Conservation (phyloP, 2,888 invertebrate genomes). For the Stomorhina lunata region DNA sequence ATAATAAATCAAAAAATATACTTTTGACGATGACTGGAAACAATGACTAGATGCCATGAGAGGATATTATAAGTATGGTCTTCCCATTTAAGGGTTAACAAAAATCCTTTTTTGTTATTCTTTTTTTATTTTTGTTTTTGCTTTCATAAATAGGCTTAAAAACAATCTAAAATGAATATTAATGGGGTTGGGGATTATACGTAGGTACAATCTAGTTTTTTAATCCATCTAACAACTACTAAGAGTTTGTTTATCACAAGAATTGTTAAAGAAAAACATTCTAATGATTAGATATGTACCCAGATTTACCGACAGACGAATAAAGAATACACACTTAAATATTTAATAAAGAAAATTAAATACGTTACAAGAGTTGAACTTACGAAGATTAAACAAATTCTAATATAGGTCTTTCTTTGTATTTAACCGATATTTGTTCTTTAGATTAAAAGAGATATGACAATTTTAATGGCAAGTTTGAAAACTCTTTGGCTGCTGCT, state of each 20-base stretch:
- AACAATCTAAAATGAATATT: constrained; percentile 45
- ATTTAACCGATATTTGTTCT: not conserved
- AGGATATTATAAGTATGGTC: not conserved
- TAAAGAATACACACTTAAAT: constrained; percentile 20
- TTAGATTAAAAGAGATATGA: not conserved
- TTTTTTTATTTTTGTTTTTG: not conserved
- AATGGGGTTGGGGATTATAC: constrained; percentile 20
- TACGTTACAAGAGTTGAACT: not conserved
- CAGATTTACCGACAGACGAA: constrained; percentile 26
- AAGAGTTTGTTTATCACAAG: constrained; percentile 43
- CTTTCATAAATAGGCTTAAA: constrained; percentile 23
- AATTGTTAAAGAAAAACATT: constrained; percentile 21
- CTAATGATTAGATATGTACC: not conserved
- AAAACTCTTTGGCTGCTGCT: not conserved
- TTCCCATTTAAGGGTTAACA: constrained; percentile 18
- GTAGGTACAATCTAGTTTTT: not conserved
- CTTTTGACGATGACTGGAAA: no score
- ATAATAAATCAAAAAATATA: no score
- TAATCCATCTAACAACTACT: constrained; percentile 38
- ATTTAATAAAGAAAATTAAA: constrained; percentile 4
- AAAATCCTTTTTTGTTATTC: not conserved
- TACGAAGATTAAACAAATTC: not conserved
- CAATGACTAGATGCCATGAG: no score
- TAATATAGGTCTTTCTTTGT: not conserved
- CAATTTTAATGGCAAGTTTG: not conserved